Base-by-base conservation (phyloP, 2,113 vertebrate genomes). In the Leptobrachium leishanense region DNA sequence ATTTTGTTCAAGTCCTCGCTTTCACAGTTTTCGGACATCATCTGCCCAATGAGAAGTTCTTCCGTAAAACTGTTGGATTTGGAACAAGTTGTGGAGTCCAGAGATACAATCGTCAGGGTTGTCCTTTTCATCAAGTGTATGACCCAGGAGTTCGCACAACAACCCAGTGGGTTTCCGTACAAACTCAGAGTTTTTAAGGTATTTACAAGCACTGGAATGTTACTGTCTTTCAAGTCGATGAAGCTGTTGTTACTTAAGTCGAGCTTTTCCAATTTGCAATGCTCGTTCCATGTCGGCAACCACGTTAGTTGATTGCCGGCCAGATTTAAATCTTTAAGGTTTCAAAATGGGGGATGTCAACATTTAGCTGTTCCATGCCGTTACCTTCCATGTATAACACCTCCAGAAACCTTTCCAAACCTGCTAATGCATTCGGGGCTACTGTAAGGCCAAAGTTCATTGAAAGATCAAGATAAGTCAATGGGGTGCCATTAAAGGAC, bases 231-330 rank as follows among this genome's bases (percentile, higher is more conserved):
- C 70, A 99, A 85, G 0, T 91, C 91, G 57, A 92, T 93, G 82
- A 99, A 89, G 79, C 89, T 93, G 73, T 99, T 99, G 86, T 97
- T 95, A 71, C 92, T 90, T 59, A 99, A 88, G 84, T 99, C 97
- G 43, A 99, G 84, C 3, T 92, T 92, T 89, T 98, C 95, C 0
- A 99, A 85, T 6, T 90, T 91, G 6, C 93, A 93, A 1, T 91
- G 89, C 71, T 83, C 89, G 3, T 84, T 91, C 94, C 93, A 95
- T 8, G 82, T 75, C 0, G 95, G 94, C 2, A 98, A 79, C 63
- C 86, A 86, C 43, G 88, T 94, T 68, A 99, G 82, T 81, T 83
- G 93, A 85, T 99, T 99, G 81, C 91, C 89, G 0, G 96, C 96
- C 2, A 99, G 88, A 75, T 98, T 96, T 2, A 99, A 88, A 2